These are phyloP conservation scores for Patella ulyssiponensis DNA, from an alignment of 2,888 invertebrate genomes.

Conservation along the genomic window DNA sequence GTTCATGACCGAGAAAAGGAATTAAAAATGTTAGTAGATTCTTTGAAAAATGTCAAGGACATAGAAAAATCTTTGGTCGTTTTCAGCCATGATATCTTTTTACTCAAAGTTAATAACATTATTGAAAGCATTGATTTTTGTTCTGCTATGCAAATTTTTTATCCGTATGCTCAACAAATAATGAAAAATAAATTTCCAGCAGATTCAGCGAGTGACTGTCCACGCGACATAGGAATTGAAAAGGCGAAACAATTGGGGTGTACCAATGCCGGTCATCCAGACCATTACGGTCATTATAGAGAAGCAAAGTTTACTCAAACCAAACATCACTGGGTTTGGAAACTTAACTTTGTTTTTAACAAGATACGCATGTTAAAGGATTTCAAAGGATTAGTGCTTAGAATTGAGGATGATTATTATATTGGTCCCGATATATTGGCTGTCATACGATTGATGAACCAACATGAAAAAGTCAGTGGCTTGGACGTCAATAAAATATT, in stretches of 20 bases:
- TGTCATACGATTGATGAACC: constrained; percentile 1
- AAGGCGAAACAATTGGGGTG: constrained; percentile 14
- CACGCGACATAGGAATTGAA: constrained; percentile 10
- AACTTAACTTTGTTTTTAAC: constrained; percentile 21
- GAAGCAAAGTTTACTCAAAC: constrained; percentile 19
- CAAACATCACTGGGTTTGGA: constrained; percentile 28
- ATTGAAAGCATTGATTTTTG: constrained; percentile 13
- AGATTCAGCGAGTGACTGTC: constrained; percentile 16
- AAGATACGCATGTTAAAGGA: constrained; percentile 8
- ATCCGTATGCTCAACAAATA: constrained; percentile 21
- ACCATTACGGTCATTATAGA: constrained; percentile 23
- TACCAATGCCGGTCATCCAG: constrained; percentile 20
- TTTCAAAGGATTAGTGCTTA: constrained; percentile 18
- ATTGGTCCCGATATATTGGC: constrained; percentile 15
- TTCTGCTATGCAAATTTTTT: constrained; percentile 25
- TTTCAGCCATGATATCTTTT: constrained; percentile 22
- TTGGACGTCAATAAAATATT: neutral
- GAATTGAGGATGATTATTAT: constrained; percentile 25
- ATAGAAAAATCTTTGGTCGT: constrained; percentile 20
- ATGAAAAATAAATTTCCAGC: constrained; percentile 18
- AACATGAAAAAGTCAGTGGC: neutral
- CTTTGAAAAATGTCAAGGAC: constrained; percentile 17
- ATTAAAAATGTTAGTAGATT: constrained; percentile 17
- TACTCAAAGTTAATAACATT: neutral
- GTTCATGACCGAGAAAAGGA: constrained; percentile 22